Evolutionary conservation across 2,113 vertebrate genomes (phyloP).

Genomic region (Fukomys damarensis): DNA sequence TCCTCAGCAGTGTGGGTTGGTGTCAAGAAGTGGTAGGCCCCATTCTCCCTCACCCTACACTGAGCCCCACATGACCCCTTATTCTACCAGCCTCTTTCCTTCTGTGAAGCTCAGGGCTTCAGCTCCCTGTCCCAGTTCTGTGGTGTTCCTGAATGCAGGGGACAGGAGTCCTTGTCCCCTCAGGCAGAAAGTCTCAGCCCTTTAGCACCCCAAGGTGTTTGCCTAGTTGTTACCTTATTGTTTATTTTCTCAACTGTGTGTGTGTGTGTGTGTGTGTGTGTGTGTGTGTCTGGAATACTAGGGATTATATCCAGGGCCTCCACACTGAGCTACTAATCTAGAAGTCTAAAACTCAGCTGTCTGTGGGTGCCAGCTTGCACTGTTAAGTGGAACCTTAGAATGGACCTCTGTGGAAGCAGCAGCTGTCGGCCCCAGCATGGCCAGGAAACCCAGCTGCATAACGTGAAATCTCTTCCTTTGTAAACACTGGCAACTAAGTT

Average conservation of each 20-base stretch:
- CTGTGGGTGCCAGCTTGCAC: neutral
- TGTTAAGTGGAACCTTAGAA: neutral
- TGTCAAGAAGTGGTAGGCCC: neutral
- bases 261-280: neutral
- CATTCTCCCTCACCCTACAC: accelerated
- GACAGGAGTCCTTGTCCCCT: neutral
- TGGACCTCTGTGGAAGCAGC: neutral
- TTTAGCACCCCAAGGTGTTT: neutral
- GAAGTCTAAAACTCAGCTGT: neutral
- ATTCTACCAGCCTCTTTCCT: neutral
- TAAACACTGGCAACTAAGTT: neutral
- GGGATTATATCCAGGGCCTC: neutral
- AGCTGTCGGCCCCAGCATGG: neutral
- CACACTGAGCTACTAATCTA: neutral
- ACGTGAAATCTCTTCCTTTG: neutral
- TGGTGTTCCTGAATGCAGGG: neutral
- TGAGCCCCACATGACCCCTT: neutral
- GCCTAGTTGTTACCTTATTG: neutral
- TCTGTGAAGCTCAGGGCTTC: neutral
- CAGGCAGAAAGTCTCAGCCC: neutral
- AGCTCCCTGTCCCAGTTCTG: neutral
- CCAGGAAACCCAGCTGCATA: neutral
- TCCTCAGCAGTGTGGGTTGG: neutral
- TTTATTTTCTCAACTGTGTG: neutral
- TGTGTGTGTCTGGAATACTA: neutral